These are phyloP conservation scores for Papilio polytes DNA, from an alignment of 1,140 invertebrate species.

Conservation along the genomic window DNA sequence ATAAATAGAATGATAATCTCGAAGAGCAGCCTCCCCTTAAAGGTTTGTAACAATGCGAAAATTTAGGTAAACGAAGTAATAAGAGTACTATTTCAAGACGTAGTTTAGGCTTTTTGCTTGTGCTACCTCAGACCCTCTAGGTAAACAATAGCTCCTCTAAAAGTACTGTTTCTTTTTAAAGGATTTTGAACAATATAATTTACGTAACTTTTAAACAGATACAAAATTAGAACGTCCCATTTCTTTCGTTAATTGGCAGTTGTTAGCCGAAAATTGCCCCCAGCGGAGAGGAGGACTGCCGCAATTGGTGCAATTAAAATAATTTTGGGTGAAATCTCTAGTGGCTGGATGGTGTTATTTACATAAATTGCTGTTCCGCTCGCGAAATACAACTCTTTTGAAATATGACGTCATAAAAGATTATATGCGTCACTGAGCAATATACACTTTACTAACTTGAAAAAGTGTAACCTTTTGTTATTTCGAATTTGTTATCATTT, in stretches of 20 bases:
- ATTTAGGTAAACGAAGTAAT: no score
- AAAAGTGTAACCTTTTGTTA: no score
- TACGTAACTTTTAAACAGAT: conserved; percentile 10
- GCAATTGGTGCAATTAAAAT: conserved; percentile 29
- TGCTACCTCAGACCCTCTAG: no score
- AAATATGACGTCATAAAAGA: conserved; percentile 10
- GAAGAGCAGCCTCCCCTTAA: no score
- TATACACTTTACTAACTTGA: neutral
- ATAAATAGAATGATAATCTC: neutral
- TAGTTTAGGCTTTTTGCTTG: no score
- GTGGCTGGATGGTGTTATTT: conserved; percentile 27
- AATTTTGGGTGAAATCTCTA: conserved; percentile 22
- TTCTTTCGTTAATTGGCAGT: conserved; percentile 27
- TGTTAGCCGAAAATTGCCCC: conserved; percentile 20
- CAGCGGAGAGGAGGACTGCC: conserved; percentile 15
- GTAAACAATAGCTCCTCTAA: no score
- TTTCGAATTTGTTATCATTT: no score
- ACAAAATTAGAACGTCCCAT: conserved; percentile 27
- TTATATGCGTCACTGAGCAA: neutral
- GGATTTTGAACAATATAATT: neutral
- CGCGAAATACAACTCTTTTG: conserved; percentile 4
- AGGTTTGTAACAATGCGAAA: no score
- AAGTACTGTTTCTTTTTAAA: neutral
- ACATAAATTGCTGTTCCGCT: conserved; percentile 23
- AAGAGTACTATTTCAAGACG: no score